Evolutionary conservation across 2,797 vertebrate species (phyloP).

Genomic region (Hafferia zeledoni): DNA sequence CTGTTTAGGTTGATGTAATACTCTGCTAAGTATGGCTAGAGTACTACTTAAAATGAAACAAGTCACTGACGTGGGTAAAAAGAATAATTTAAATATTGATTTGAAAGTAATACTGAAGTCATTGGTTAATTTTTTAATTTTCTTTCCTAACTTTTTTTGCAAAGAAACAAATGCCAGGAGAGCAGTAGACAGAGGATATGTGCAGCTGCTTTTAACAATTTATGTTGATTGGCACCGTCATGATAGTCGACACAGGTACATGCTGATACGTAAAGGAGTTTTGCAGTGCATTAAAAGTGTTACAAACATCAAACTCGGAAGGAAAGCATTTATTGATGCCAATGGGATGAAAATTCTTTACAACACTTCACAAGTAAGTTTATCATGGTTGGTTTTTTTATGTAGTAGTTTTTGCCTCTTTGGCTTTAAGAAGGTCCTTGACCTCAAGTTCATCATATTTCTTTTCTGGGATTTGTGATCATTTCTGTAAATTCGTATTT

Average conservation of each 20-base stretch:
- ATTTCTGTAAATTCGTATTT: neutral
- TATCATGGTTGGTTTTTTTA: neutral
- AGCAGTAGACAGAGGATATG: constrained; percentile 89
- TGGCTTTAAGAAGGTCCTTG: neutral
- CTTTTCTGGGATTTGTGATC: neutral
- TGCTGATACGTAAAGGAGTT: constrained; percentile 94
- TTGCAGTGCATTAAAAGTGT: constrained; percentile 93
- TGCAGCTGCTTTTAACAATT: constrained; percentile 85
- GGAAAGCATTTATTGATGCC: constrained; percentile 92
- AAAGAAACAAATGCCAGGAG: constrained; percentile 91
- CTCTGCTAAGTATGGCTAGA: neutral
- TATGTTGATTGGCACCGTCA: constrained; percentile 97
- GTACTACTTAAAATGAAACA: neutral
- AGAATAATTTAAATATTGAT: neutral
- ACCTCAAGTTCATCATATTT: neutral
- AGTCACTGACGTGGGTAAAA: neutral
- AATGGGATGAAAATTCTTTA: constrained; percentile 96
- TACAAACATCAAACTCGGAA: constrained; percentile 93
- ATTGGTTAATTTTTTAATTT: constrained; percentile 27
- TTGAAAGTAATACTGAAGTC: neutral
- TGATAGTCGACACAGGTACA: constrained; percentile 91
- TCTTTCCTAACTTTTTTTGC: constrained; percentile 50
- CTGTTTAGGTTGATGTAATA: neutral
- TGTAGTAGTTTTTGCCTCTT: neutral
- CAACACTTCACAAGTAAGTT: constrained; percentile 90